Conservation (phyloP, 2,113 vertebrate species). For the Sminthopsis crassicaudata region DNA sequence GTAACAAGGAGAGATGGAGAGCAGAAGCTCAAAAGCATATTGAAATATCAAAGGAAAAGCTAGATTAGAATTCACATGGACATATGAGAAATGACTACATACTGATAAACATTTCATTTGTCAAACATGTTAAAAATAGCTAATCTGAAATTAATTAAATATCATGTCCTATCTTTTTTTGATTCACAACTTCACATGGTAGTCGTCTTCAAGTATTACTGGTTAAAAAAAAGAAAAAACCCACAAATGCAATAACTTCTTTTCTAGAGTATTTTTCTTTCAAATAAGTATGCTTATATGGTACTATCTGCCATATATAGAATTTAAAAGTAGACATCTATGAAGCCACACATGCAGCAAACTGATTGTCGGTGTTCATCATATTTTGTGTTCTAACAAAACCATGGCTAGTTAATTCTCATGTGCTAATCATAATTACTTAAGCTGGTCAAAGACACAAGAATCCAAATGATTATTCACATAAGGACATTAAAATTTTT, state of each 20-base stretch:
- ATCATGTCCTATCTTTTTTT: constrained; percentile 20
- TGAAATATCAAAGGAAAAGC: not conserved
- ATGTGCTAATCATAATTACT: not conserved
- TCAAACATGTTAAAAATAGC: constrained; percentile 14
- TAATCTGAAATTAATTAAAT: not conserved
- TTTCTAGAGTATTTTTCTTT: not conserved
- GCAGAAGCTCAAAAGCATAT: not conserved
- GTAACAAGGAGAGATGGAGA: not conserved
- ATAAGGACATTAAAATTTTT: constrained; percentile 24
- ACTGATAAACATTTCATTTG: not conserved
- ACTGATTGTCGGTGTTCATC: not conserved
- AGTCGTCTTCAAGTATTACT: constrained; percentile 14
- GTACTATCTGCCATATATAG: not conserved
- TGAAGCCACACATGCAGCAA: not conserved
- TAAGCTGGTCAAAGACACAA: constrained; percentile 7
- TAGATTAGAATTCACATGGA: not conserved
- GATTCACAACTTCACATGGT: constrained; percentile 10
- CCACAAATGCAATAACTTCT: not conserved
- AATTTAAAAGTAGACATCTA: not conserved
- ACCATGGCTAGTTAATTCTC: not conserved
- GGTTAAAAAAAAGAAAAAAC: not conserved
- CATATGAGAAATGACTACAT: constrained; percentile 20
- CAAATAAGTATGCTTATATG: not conserved
- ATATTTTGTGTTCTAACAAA: not conserved
- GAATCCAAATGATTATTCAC: constrained; percentile 32